phyloP scores from a whole-genome alignment of 1,140 invertebrate species.

The Brachionus rotundiformis region DNA sequence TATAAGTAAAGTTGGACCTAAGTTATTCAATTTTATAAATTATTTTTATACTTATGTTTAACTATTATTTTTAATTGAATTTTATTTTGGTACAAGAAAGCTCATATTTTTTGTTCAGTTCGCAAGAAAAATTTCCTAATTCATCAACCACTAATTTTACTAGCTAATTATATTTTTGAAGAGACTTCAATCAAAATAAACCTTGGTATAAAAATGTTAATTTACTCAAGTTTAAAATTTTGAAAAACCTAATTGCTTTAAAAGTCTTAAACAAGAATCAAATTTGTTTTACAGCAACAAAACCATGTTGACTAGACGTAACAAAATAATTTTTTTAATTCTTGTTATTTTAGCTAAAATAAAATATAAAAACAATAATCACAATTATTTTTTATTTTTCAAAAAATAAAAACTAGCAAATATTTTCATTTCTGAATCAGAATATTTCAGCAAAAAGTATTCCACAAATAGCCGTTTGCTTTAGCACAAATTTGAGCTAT shows the following conservation, averaged over 20 bases:
- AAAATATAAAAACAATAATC: background rate
- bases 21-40: background rate
- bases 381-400: background rate
- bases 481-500: slow-evolving; percentile 21
- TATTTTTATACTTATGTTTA: background rate
- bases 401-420: background rate
- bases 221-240: background rate
- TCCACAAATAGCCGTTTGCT: slow-evolving; percentile 25
- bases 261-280: background rate
- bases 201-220: background rate
- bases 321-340: background rate
- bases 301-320: background rate
- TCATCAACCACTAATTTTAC: too few relatives aligned
- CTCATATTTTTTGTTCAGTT: background rate
- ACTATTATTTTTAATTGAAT: background rate
- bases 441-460: background rate
- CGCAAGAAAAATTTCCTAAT: background rate
- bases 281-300: background rate
- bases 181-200: background rate
- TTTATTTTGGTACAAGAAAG: background rate
- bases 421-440: background rate
- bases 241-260: background rate
- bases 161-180: too few relatives aligned
- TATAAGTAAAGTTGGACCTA: background rate
- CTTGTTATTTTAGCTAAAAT: slow-evolving; percentile 1